A percentile compares a stretch with the other conserved stretches of the same genome.
phyloP scores from a whole-genome alignment of 2,797 vertebrate genomes.

The Typhlichthys eigenmanni region DNA sequence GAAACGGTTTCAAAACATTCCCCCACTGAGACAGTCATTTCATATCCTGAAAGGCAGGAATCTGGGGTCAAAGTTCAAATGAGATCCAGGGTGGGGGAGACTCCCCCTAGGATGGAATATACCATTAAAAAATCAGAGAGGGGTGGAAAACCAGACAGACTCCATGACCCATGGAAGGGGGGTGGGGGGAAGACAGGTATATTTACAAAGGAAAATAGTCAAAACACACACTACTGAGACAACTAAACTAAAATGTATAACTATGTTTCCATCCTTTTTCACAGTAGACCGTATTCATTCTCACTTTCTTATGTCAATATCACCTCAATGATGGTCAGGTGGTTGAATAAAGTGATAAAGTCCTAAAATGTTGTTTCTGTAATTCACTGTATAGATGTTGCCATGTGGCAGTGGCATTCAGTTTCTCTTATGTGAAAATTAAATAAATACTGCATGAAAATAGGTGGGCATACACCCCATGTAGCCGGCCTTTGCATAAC shows the following conservation, averaged over 20 bases:
- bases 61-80: slow-evolving; percentile 76
- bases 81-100: slow-evolving; percentile 39
- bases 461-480: too few species aligned
- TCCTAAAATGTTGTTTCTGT: too few species aligned
- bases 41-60: slow-evolving; percentile 72
- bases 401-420: too few species aligned
- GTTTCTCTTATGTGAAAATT: too few species aligned
- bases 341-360: too few species aligned
- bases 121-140: slow-evolving; percentile 73
- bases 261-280: background rate
- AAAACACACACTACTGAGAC: background rate
- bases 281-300: background rate
- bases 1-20: slow-evolving; percentile 53
- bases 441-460: too few species aligned
- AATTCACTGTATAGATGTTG: too few species aligned
- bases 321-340: too few species aligned
- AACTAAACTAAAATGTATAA: background rate
- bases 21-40: slow-evolving; percentile 61
- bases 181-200: slow-evolving; percentile 17
- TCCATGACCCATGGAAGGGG: slow-evolving; percentile 52
- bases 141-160: slow-evolving; percentile 64
- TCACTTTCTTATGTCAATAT: too few species aligned
- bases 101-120: slow-evolving; percentile 66
- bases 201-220: slow-evolving; percentile 7
- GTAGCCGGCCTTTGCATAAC: background rate